These are phyloP conservation scores for Eleutherodactylus coqui DNA, from an alignment of 2,797 vertebrate species.

Conservation along the genomic window DNA sequence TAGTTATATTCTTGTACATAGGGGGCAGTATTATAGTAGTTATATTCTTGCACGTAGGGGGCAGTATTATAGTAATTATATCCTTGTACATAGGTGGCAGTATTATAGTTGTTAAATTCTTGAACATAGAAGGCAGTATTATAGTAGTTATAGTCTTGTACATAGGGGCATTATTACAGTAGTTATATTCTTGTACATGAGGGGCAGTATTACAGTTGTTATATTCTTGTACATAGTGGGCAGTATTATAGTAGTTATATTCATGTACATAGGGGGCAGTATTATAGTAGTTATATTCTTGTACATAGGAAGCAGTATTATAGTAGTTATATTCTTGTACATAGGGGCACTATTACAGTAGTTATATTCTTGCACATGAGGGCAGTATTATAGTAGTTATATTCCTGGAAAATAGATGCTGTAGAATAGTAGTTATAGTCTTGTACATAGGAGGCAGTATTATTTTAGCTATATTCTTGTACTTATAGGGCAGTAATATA, in stretches of 20 bases:
- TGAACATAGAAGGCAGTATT: constrained; percentile 3
- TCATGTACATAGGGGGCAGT: not conserved
- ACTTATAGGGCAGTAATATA: not conserved
- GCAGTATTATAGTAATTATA: not conserved
- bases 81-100: not conserved
- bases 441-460: constrained; percentile 5
- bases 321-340: constrained; percentile 8
- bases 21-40: constrained; percentile 1
- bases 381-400: constrained; percentile 14
- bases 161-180: constrained; percentile 1
- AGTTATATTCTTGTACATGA: constrained; percentile 6
- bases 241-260: constrained; percentile 5
- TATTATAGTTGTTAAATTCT: constrained; percentile 4
- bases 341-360: constrained; percentile 4
- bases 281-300: constrained; percentile 1
- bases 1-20: constrained; percentile 8
- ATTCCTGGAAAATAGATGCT: not conserved
- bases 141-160: not conserved
- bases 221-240: not conserved
- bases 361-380: not conserved
- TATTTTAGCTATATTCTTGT: constrained; percentile 8
- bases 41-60: not conserved
- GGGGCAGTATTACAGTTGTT: not conserved
- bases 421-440: not conserved
- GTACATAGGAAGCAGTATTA: not conserved